Evolutionary conservation across 2,113 vertebrate genomes (phyloP).

Genomic region (Orthochromis indermauri): DNA sequence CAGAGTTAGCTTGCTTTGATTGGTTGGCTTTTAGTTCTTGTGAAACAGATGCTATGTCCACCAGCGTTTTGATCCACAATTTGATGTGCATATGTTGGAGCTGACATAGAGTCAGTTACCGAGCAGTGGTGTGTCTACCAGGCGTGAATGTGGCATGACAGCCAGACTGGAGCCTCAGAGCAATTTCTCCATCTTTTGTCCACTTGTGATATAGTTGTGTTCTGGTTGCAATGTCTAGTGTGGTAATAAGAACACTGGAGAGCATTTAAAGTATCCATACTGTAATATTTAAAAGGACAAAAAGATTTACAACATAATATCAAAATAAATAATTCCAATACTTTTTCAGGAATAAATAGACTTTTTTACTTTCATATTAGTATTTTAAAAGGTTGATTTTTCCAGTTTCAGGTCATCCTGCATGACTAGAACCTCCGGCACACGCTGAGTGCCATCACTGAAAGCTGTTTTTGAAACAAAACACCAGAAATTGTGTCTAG

Average conservation of each 20-base stretch:
- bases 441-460: not conserved
- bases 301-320: not conserved
- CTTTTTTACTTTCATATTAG: not conserved
- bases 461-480: not conserved
- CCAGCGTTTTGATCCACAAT: constrained; percentile 3
- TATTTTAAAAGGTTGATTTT: not conserved
- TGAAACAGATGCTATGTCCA: constrained; percentile 32
- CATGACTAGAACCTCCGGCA: not conserved
- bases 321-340: rapidly evolving
- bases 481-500: not conserved
- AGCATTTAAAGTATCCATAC: not conserved
- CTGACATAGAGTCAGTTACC: constrained; percentile 23
- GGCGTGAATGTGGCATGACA: constrained; percentile 31
- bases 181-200: not conserved
- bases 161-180: constrained; percentile 32
- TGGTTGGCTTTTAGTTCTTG: constrained; percentile 8
- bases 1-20: constrained; percentile 14
- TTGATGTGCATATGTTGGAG: constrained; percentile 33
- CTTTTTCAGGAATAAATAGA: rapidly evolving
- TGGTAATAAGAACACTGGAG: not conserved
- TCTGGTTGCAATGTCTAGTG: not conserved
- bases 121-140: not conserved
- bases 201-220: not conserved
- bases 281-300: not conserved
- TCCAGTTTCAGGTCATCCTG: not conserved